Evolutionary conservation across 2,888 invertebrate genomes (phyloP), one percentile per base, ranked within the genome.

Genomic region (Carpatolechia fugitivella): DNA sequence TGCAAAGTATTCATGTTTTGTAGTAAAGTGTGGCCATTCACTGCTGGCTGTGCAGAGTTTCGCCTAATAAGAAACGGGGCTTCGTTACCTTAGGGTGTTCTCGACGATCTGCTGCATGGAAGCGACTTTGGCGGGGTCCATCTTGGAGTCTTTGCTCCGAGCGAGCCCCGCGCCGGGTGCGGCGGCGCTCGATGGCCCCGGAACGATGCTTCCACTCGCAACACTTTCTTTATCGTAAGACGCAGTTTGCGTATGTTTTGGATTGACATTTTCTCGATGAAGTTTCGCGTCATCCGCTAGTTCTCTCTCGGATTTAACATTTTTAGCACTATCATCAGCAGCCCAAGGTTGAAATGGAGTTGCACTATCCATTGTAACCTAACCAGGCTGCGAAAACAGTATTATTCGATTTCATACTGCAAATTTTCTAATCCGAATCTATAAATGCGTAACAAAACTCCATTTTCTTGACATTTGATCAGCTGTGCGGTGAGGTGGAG

Each of bases 71-170:
- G 24, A 16, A 36, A 33, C 13, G 40, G 29, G 11, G 38, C 36
- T 52, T 40, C 46, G 24, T 41, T 88, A 93, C 93, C 93, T 92
- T 72, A 93, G 90, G 71, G 92, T 91, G 75, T 92, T 92, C 75
- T 93, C 93, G 64, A 93, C 92, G 76, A 93, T 91, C 75, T 92
- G 91, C 66, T 92, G 92, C 85, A 93, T 92, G 60, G 89, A 89
- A 72, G 85, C 79, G 74, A 89, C 79, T 82, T 87, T 88, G 66
- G 72, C 76, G 30, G 85, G 78, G 76, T 90, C 90, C 90, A 91
- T 90, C 63, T 80, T 83, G 65, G 85, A 73, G 70, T 83, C 86
- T 63, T 73, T 75, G 62, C 63, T 72, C 65, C 68, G 73, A 55
- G 72, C 63, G 60, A 80, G 66, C 60, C 76, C 79, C 63, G 70